These are phyloP conservation scores for Saguinus midas DNA, from an alignment of 2,113 vertebrate species.

Conservation along the genomic window DNA sequence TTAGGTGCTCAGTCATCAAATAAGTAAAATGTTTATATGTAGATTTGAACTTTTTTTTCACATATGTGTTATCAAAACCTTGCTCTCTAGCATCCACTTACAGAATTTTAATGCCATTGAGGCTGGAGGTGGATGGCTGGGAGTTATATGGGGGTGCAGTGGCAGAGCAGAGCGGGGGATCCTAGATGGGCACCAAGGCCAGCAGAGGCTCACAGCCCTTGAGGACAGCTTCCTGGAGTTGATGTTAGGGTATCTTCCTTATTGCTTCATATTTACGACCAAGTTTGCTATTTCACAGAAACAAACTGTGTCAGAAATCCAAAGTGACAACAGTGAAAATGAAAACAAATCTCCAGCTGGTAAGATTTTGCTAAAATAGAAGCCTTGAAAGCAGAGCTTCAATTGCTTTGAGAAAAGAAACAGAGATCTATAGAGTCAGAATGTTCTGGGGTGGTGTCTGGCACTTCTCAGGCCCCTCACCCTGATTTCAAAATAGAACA, in stretches of 20 bases:
- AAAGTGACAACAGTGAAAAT: not conserved
- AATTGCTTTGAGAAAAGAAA: not conserved
- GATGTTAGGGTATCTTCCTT: not conserved
- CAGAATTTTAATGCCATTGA: not conserved
- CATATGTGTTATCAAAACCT: not conserved
- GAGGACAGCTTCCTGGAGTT: not conserved
- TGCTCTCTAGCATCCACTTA: not conserved
- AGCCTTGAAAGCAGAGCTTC: not conserved
- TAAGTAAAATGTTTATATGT: not conserved
- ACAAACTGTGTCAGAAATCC: not conserved
- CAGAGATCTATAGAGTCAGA: not conserved
- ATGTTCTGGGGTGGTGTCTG: accelerated
- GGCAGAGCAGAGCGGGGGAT: too few species aligned
- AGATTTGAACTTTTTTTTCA: not conserved
- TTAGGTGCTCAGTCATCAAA: not conserved
- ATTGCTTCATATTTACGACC: not conserved
- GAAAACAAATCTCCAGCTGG: not conserved
- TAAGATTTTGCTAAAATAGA: not conserved
- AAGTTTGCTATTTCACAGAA: not conserved
- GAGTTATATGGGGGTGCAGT: too few species aligned
- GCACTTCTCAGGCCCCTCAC: accelerated
- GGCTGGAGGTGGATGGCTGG: not conserved
- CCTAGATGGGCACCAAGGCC: not conserved
- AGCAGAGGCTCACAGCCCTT: not conserved
- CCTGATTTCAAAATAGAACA: not conserved